Percentiles rank a stretch among this genome's conserved stretches.
phyloP scores from a whole-genome alignment of 2,113 vertebrate genomes.

The Glareola pratincola region DNA sequence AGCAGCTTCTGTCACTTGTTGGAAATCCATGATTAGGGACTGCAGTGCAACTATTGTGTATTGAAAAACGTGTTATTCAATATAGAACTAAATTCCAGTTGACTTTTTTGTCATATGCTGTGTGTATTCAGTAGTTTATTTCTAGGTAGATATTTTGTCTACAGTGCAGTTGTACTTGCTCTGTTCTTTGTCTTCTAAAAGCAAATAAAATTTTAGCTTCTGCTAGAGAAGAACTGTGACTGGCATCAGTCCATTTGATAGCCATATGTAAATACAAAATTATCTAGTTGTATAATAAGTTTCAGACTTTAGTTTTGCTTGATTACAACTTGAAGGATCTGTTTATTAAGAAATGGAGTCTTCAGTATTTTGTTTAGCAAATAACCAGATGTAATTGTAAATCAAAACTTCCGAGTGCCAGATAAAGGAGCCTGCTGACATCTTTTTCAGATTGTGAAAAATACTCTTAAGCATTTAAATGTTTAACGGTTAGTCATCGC shows the following conservation, averaged over 20 bases:
- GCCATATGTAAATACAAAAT: neutral
- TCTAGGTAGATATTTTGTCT: neutral
- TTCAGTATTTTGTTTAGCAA: neutral
- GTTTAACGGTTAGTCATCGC: neutral
- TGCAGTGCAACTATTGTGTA: neutral
- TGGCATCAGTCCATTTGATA: neutral
- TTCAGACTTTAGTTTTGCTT: neutral
- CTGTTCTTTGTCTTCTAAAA: neutral
- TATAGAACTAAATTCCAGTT: neutral
- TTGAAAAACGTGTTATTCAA: neutral
- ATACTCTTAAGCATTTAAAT: neutral
- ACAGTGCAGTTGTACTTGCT: neutral
- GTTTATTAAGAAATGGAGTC: neutral
- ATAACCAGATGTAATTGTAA: neutral
- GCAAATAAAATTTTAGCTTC: neutral
- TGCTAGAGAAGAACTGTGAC: neutral
- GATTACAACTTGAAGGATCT: neutral
- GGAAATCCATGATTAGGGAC: neutral
- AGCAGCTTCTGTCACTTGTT: neutral
- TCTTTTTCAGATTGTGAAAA: neutral
- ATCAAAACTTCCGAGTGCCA: neutral
- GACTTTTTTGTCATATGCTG: neutral
- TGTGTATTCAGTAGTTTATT: neutral
- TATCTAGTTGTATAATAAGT: neutral
- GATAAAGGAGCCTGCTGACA: neutral